Conservation (phyloP, 2,888 invertebrate species). For the Stenchaetothrips biformis region DNA sequence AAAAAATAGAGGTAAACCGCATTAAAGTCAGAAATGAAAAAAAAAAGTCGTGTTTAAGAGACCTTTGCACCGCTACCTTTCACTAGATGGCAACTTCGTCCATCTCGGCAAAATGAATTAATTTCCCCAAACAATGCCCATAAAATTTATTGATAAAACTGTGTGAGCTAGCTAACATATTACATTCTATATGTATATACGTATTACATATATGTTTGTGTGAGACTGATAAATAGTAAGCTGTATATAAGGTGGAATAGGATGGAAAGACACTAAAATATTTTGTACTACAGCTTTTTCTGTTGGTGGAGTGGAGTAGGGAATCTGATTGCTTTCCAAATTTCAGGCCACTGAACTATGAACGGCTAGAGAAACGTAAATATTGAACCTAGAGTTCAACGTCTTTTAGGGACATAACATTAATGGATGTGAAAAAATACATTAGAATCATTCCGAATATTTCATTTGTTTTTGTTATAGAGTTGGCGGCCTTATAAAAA, state of each 20-base stretch:
- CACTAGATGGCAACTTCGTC: background rate
- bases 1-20: background rate
- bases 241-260: constrained; percentile 5
- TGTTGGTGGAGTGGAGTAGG: background rate
- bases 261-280: background rate
- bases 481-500: too few species aligned
- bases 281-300: constrained; percentile 3
- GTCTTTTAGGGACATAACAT: background rate
- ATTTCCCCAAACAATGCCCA: background rate
- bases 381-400: background rate
- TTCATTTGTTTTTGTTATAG: background rate
- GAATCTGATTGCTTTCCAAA: background rate
- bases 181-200: background rate
- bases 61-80: background rate
- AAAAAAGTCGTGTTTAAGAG: background rate
- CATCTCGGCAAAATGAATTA: background rate
- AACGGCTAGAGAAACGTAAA: background rate
- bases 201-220: background rate
- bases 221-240: constrained; percentile 21
- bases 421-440: background rate
- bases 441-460: background rate
- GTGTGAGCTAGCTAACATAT: background rate
- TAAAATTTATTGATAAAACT: background rate
- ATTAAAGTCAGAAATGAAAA: background rate
- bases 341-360: background rate